Evolutionary conservation across 1,140 invertebrate genomes (phyloP), one percentile per base, ranked within the genome.

Genomic region (Trichonephila clavata): DNA sequence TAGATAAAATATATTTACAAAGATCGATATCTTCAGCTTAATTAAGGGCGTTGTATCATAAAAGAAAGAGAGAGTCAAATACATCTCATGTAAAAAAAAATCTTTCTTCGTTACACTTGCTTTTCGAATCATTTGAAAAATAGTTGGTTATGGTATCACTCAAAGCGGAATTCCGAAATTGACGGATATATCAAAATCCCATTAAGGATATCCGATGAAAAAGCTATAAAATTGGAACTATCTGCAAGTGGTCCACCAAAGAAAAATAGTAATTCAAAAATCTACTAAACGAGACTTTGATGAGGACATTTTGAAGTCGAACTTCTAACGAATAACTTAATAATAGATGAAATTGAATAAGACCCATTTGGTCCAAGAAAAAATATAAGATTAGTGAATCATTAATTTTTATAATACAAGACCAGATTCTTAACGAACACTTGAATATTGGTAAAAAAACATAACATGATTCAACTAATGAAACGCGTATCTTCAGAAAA

Each of bases 141-240:
- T 32, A 27, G 71, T 18, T 27, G 27, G 71, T 32, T 39, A 18
- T 27, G 71, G 32, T 77, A 77, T 77, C 27, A 77, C 32, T 77
- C 27, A 6, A 77, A 39, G 32, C 71, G 27, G 71, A 77, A 77
- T 32, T 32, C 16, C 71, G 27, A 77, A 77, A 77, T 77, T 39
- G 71, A 32, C 14, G 71, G 71, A 59, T 50, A 83, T 83, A 83
- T 83, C 81, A 83, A 83, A 83, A 83, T 83, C 43, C 57, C 81
- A 57, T 83, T 83, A 83, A 27, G 81, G 50, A n/a, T 57, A 83
- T 50, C 50, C 81, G 81, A 83, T 83, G 24, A 24, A 83, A 83
- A 83, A 83, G 81, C 50, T 50, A 83, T 83, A 59, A 83, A 83
- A 59, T 83, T 83, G 20, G 39, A 57, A n/a, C 81, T 59, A 77